Percentiles rank a stretch among this genome's conserved stretches.
phyloP scores from a whole-genome alignment of 2,888 invertebrate genomes.

The Ichneumoninae sp. region DNA sequence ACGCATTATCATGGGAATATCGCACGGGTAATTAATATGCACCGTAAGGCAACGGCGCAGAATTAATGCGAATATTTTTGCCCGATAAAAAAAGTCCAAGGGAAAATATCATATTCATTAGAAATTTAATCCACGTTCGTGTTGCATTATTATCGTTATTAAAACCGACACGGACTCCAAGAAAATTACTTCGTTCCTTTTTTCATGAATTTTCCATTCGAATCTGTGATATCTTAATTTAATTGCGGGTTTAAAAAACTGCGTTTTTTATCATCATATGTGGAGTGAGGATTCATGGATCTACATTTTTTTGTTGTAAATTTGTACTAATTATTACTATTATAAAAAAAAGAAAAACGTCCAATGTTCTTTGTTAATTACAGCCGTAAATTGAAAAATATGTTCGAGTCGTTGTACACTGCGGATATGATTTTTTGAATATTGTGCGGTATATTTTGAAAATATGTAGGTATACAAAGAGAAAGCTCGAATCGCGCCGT shows the following conservation, averaged over 20 bases:
- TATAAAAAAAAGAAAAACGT: not conserved
- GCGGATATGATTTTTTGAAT: constrained; percentile 18
- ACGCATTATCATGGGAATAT: too few species aligned
- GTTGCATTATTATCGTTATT: not conserved
- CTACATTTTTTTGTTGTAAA: too few species aligned
- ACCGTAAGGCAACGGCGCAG: not conserved
- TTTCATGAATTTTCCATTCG: too few species aligned
- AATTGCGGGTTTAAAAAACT: too few species aligned
- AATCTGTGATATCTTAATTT: too few species aligned
- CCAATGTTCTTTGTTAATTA: not conserved
- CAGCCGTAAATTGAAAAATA: not conserved
- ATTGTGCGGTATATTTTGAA: constrained; percentile 26
- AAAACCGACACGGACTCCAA: too few species aligned
- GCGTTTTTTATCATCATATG: too few species aligned
- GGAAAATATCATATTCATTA: not conserved
- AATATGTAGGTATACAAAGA: not conserved
- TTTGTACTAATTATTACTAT: too few species aligned
- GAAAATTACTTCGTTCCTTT: too few species aligned
- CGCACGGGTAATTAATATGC: not conserved
- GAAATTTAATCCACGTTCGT: not conserved
- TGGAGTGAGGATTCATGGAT: too few species aligned
- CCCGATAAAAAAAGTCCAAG: not conserved
- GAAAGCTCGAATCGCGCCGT: constrained; percentile 35
- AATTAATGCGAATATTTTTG: not conserved
- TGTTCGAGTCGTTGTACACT: too few species aligned